phyloP scores from a whole-genome alignment of 2,888 invertebrate genomes.

The Ectemnius cavifrons region DNA sequence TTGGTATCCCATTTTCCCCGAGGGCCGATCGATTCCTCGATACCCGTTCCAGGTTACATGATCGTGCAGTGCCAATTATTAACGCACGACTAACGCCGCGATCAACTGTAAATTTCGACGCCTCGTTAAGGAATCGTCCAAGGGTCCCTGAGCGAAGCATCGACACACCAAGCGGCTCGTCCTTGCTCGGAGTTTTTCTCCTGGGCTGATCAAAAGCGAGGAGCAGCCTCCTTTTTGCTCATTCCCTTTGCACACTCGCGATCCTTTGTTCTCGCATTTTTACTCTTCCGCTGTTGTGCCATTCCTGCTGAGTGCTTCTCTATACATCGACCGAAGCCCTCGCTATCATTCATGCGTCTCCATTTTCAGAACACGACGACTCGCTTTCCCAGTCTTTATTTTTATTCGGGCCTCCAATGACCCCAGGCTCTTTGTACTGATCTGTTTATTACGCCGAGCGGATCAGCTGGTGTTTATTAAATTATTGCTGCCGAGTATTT shows the following conservation, averaged over 20 bases:
- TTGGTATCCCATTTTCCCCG: background rate
- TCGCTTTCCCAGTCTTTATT: background rate
- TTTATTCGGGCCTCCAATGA: background rate
- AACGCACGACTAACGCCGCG: constrained; percentile 20
- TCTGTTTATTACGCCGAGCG: background rate
- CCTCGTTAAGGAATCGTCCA: constrained; percentile 21
- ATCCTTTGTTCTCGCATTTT: background rate
- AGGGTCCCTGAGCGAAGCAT: background rate
- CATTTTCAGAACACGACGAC: background rate
- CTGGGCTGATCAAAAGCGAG: background rate
- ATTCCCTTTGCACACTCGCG: background rate
- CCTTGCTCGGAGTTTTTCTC: constrained; percentile 7
- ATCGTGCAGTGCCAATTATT: constrained; percentile 28
- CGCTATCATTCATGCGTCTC: background rate
- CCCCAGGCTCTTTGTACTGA: background rate
- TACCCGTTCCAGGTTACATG: constrained; percentile 12
- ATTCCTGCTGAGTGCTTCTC: background rate
- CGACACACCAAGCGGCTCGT: background rate
- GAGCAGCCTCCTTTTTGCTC: constrained; percentile 1
- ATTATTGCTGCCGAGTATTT: background rate
- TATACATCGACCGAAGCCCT: background rate
- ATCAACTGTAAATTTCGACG: constrained; percentile 26
- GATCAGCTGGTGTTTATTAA: background rate
- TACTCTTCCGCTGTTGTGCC: constrained; percentile 5
- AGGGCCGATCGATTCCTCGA: background rate